Base-by-base conservation (phyloP, 1,140 invertebrate genomes). In the Pseudoatta argentina region DNA sequence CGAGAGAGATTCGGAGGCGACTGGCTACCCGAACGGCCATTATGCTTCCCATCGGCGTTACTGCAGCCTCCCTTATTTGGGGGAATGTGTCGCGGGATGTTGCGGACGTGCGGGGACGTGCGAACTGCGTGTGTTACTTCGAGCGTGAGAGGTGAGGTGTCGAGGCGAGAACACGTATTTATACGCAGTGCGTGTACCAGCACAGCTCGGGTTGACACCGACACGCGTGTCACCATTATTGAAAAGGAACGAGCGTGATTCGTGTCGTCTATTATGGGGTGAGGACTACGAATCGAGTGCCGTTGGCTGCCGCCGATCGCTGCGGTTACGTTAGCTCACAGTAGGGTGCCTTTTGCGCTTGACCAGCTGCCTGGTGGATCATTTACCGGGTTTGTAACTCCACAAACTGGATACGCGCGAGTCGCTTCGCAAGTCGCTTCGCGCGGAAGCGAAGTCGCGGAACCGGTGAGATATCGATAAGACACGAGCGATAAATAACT, bases 321-420 rank as follows among this genome's bases (percentile, higher is more conserved):
- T 57, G 66, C 53, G 66, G 78, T 82, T 82, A 82, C 78, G 71
- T 83, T 88, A 55, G 69, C 53, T 71, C 87, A 27, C 87, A 18
- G 44, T 64, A 64, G 87, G 87, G 78, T 88, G 69, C 67, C 87
- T 69, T 69, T 78, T 72, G 64, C 86, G 87, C 87, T 88, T 86
- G 85, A 88, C 87, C 87, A 88, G 87, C 87, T 88, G 87, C 83
- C 76, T 39, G 48, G 76, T 48, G 69, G 66, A 88, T 73, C 73
- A 34, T 66, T 88, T 76, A 66, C 81, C 24, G n/a, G 63, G 27
- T 69, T 48, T 8, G 39, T 55, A 39, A 14, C 63, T 66, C 34
- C 39, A 18, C 55, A 71, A 86, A 81, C 79, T 57, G 67, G 66
- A 82, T 71, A 44, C 66, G 64, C 30, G 14, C 21, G n/a, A 24